Conservation (phyloP, 2,113 vertebrate genomes). For the Xenopus tropicalis region UCB_Xtro_10.0 CM004451.2:10746001-10746500, state of each 20-base stretch:
- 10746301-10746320: not conserved
- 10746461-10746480: not conserved
- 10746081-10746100: not conserved
- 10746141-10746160: constrained; percentile 15
- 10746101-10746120: not conserved
- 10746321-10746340: constrained; percentile 12
- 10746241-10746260: constrained; percentile 12
- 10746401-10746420: constrained; percentile 23
- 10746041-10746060: constrained; percentile 4
- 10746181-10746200: constrained; percentile 10
- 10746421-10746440: not conserved
- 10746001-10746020: constrained; percentile 18
- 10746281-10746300: constrained; percentile 4
- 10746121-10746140: constrained; percentile 8
- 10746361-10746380: constrained; percentile 14
- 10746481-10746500: constrained; percentile 11
- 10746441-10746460: constrained; percentile 10
- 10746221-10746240: constrained; percentile 1
- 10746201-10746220: not conserved
- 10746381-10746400: constrained; percentile 30
- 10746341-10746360: constrained; percentile 7
- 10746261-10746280: not conserved
- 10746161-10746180: constrained; percentile 14
- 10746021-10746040: constrained; percentile 17
- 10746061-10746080: constrained; percentile 8